Percentiles rank a stretch among this genome's conserved stretches.
phyloP scores from a whole-genome alignment of 2,797 vertebrate genomes.

The Neosilurus hyrtlii region DNA sequence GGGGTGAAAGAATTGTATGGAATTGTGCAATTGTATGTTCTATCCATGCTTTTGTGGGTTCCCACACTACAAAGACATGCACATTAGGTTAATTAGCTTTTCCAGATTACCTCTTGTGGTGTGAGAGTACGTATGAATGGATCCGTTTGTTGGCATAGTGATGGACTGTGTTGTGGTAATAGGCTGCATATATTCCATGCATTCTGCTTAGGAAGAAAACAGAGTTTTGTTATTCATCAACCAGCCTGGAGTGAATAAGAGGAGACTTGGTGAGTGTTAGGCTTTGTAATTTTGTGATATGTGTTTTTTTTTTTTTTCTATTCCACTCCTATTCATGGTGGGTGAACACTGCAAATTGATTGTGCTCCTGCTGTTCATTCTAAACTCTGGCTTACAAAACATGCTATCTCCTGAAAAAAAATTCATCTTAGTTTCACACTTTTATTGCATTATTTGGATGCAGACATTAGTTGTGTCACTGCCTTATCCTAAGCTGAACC shows the following conservation, averaged over 20 bases:
- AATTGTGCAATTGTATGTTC: too few species aligned
- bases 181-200: not conserved
- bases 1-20: too few species aligned
- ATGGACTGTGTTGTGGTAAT: too few species aligned
- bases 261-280: not conserved
- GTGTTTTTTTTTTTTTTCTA: conserved; percentile 8
- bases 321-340: conserved; percentile 13
- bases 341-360: conserved; percentile 34
- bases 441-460: conserved; percentile 12
- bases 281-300: conserved; percentile 19
- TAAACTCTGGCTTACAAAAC: conserved; percentile 26
- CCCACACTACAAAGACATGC: too few species aligned
- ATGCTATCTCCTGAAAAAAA: not conserved
- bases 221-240: conserved; percentile 38
- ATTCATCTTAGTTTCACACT: conserved; percentile 7
- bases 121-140: too few species aligned
- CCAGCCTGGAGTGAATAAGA: conserved; percentile 15
- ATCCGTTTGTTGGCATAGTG: too few species aligned
- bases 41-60: too few species aligned
- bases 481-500: conserved; percentile 9
- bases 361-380: conserved; percentile 21
- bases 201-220: conserved; percentile 4
- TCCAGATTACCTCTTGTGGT: too few species aligned
- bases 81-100: too few species aligned
- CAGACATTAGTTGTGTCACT: not conserved